Evolutionary conservation across 2,797 vertebrate genomes (phyloP), one percentile per base, ranked within the genome.

Genomic region (Dromococcyx pavoninus): DNA sequence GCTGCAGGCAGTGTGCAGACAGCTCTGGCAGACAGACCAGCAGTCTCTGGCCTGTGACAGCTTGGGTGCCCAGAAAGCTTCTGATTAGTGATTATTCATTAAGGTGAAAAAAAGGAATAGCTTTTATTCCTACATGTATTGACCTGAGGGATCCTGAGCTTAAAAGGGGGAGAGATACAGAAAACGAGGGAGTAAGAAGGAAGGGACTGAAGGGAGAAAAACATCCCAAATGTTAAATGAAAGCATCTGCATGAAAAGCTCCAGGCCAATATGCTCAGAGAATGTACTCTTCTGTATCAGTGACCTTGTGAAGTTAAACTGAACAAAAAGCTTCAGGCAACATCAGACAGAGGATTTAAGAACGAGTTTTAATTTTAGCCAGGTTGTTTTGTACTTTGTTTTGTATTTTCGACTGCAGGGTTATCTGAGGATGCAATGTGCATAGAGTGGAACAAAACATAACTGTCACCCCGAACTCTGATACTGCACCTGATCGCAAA

Each of bases 331-430:
- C 91, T 96, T 67, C 82, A 37, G 91, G 97, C 94, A 91, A 94
- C 76, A 91, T 92, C 94, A 97, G 95, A 95, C 61, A 86, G 94
- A 95, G 79, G 57, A 86, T 93, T 95, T 95, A 97, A 96, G 96
- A 94, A 83, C 79, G 88, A 89, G 93, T 93, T 96, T 97, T 97
- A 97, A 97, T 97, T 97, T 97, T 95, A 97, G 88, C 80, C 96
- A 96, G 94, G 96, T 96, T 96, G 95, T 91, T 95, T 87, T 93
- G 87, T 92, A 64, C 93, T 96, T 87, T 93, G 95, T 91, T 95
- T 87, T 93, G 86, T 91, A 64, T 93, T 96, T 87, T 93, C 39
- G 32, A 44, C 77, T 44, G 78, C 14, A 9, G 76, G 96, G 94
- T 97, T 93, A 97, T 96, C 89, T 93, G 57, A 84, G 97, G 88